Percentiles rank a stretch among this genome's conserved stretches.
phyloP scores from a whole-genome alignment of 1,140 invertebrate species.

The Hetaerina americana region DNA sequence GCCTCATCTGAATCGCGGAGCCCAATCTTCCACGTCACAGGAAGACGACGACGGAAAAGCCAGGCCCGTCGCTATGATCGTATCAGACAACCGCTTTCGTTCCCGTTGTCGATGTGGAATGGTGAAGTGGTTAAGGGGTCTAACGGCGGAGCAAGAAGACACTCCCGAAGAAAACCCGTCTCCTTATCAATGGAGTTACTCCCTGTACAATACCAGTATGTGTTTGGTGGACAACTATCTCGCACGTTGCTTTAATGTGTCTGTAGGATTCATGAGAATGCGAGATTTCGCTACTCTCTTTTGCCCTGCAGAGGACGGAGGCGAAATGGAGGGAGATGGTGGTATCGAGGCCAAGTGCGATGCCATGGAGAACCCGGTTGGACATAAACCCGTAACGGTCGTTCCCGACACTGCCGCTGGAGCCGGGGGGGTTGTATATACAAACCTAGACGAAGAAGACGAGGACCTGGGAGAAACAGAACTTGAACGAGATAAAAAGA shows the following conservation, averaged over 20 bases:
- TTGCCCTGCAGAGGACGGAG: conserved; percentile 35
- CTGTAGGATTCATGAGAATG: conserved; percentile 44
- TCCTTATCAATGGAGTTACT: conserved; percentile 23
- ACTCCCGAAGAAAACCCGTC: conserved; percentile 7
- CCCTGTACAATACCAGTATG: conserved; percentile 40
- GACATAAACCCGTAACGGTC: not conserved
- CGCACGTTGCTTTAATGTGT: conserved; percentile 45
- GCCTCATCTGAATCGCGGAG: conserved; percentile 47
- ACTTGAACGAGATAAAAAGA: conserved; percentile 29
- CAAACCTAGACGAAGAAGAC: conserved; percentile 10
- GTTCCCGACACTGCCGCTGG: conserved; percentile 9
- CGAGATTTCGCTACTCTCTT: conserved; percentile 44
- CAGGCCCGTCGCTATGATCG: conserved; percentile 26
- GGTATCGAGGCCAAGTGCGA: conserved; percentile 1
- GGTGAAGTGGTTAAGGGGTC: conserved; percentile 35
- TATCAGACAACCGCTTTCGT: conserved; percentile 47
- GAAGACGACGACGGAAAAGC: conserved; percentile 33
- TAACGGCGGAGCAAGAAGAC: conserved; percentile 30
- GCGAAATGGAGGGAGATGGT: conserved; percentile 20
- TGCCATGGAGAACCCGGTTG: not conserved
- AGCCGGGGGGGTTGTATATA: conserved; percentile 11
- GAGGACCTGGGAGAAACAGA: not conserved
- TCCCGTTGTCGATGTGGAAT: conserved; percentile 46
- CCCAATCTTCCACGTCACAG: too few relatives aligned
- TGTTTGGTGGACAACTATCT: conserved; percentile 44